Evolutionary conservation across 2,113 vertebrate genomes (phyloP), one percentile per base, ranked within the genome.

Genomic region (Catharus minimus): DNA sequence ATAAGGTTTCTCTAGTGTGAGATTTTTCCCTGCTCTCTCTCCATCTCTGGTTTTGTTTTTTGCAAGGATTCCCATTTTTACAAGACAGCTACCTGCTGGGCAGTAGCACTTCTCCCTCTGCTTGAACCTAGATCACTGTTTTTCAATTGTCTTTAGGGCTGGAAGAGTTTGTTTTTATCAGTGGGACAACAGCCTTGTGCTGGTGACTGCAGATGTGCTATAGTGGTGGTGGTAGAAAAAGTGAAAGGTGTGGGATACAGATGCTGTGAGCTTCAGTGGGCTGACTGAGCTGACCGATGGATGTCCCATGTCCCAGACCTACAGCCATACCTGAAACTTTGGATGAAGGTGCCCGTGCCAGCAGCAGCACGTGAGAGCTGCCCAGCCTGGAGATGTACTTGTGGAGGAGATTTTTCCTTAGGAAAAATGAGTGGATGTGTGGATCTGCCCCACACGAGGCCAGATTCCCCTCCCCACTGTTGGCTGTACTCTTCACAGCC

Each of bases 221-320:
- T 2, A 21, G 7, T 16, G 23, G 23, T 4, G 38, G 74, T n/a
- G 15, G 32, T 13, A 43, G 32, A 21, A 39, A 19, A 68, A 33
- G n/a, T 19, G 74, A 26, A 23, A 56, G 9, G 9, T 52, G n/a
- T 62, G 39, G 21, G 47, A 20, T 62, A 15, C 0, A 0, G 56
- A 3, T 50, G 10, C 32, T 58, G 47, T 28, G 71, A 28, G 43
- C 20, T 77, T 57, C 2, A 1, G 39, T 7, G 53, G 23, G 41
- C 20, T 43, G 39, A 4, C 26, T 66, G 64, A 49, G 33, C 47
- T 52, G 2, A 33, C 2, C 43, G 23, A 1, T 7, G 0, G 9
- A 5, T 44, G 10, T 20, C 5, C 2, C 19, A 1, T 6, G 4
- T 39, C 17, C 46, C 55, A 66, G 33, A 49, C 28, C 52, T 38